A percentile compares a stretch with the other conserved stretches of the same genome.
Conservation (phyloP, 2,888 invertebrate genomes). For the Exephanes ischioxanthus region DNA sequence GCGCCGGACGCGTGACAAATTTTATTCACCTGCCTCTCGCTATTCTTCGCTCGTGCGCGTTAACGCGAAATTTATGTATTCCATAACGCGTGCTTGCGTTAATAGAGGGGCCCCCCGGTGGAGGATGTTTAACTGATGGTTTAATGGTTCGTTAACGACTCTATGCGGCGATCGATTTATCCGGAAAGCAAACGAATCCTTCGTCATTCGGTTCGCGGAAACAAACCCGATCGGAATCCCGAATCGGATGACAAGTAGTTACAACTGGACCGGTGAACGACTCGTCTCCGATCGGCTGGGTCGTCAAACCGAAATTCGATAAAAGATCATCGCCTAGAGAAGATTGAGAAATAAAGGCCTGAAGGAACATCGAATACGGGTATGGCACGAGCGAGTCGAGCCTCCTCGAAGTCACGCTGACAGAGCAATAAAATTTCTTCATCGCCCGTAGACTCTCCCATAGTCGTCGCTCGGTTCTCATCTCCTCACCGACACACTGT, state of each 20-base stretch:
- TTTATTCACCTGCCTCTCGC: conserved; percentile 70
- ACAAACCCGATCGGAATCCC: background rate
- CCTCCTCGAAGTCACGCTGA: conserved; percentile 61
- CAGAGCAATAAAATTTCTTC: conserved; percentile 61
- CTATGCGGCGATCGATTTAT: conserved; percentile 30
- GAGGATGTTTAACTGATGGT: conserved; percentile 34
- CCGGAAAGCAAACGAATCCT: background rate
- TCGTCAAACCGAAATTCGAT: conserved; percentile 30
- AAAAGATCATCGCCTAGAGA: conserved; percentile 27
- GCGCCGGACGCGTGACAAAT: conserved; percentile 70
- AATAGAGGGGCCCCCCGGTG: conserved; percentile 32
- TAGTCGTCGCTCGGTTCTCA: conserved; percentile 33
- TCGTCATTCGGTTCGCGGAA: background rate
- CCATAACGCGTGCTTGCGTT: conserved; percentile 47
- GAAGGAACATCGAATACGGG: conserved; percentile 37
- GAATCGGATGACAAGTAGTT: background rate
- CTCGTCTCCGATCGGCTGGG: background rate
- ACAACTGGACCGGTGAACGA: background rate
- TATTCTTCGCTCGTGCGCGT: conserved; percentile 43
- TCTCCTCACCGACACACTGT: conserved; percentile 49
- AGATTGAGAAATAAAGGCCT: conserved; percentile 63
- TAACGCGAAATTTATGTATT: conserved; percentile 68
- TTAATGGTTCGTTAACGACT: conserved; percentile 45
- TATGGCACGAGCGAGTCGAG: conserved; percentile 43
- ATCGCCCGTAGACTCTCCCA: conserved; percentile 39